phyloP scores from a whole-genome alignment of 1,140 invertebrate genomes.

The Macrosteles quadrilineatus region DNA sequence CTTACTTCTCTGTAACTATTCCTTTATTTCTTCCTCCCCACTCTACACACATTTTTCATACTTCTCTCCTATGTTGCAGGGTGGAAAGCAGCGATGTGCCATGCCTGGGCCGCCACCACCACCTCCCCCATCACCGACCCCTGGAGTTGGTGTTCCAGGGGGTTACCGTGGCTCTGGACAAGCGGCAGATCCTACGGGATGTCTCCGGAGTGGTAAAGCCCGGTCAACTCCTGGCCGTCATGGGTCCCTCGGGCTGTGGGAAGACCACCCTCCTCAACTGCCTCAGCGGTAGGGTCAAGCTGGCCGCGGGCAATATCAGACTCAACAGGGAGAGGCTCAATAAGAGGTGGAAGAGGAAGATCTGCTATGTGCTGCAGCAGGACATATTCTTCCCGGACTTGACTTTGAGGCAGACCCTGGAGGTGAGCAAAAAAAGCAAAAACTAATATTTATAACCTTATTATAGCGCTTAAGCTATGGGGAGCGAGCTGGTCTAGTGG shows the following conservation, averaged over 20 bases:
- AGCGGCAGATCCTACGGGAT: constrained; percentile 67
- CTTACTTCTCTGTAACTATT: no score
- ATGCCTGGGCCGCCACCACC: constrained; percentile 37
- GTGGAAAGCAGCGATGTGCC: constrained; percentile 43
- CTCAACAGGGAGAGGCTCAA: constrained; percentile 73
- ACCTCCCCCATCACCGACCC: constrained; percentile 54
- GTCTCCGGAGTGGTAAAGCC: constrained; percentile 74
- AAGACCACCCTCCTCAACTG: constrained; percentile 82
- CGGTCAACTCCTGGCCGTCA: constrained; percentile 77
- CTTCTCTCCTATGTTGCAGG: no score
- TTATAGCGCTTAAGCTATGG: no score
- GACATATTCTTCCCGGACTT: constrained; percentile 83
- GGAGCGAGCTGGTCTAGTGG: no score
- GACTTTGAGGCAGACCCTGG: constrained; percentile 76
- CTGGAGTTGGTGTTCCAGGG: constrained; percentile 71
- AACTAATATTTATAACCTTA: no score
- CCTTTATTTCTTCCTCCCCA: no score
- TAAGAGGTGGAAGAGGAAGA: constrained; percentile 73
- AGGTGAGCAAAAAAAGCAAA: constrained; percentile 63
- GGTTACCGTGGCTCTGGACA: constrained; percentile 57
- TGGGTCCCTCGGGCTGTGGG: constrained; percentile 80
- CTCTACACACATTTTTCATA: no score
- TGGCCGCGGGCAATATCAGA: constrained; percentile 69
- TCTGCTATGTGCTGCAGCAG: constrained; percentile 84
- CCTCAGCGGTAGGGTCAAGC: constrained; percentile 67